Base-by-base conservation (phyloP, 2,797 vertebrate species). In the Amphiprion clarkii region DNA sequence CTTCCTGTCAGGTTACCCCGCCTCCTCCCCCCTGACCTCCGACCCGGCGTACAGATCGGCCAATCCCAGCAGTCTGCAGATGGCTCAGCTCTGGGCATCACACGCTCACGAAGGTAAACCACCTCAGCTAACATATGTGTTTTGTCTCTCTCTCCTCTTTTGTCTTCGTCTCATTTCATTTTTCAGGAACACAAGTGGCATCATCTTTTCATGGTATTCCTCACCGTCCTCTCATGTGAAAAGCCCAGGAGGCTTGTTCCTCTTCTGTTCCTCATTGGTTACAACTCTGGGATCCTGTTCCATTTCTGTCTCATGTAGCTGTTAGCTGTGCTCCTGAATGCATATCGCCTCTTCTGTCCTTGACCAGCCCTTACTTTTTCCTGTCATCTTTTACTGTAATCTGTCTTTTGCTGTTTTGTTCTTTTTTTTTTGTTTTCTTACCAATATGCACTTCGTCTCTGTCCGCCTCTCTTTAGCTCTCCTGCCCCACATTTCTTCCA, bases 11-110 rank as follows among this genome's bases (percentile, higher is more conserved):
- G 92, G 95, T 82, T 96, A 96, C 79, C 91, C 93, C 21, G 84
- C 71, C 16, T 83, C 94, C n/a, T 94, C 93, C 85, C 79, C 90
- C 71, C 46, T 97, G 85, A 94, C 95, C 87, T 94, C 96, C 70
- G 96, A 96, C 81, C 94, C 95, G 1, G 67, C 95, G 23, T 97
- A 95, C 95, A 93, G 96, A 88, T 85, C 95, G 9, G 88, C 95
- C 80, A 96, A 95, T 86, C 94, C 95, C 87, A 95, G 95, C 75
- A 84, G 93, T 81, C 91, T 97, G 74, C 96, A 96, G 83, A 96
- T 96, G 96, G 93, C 95, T 64, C 95, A 96, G 86, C 94, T 97
- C 48, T 96, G 95, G 94, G 92, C 95, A 0, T 72, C 91, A 11
- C 94, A 95, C 2, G 84, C 94, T 85, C 95, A 94, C 1, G 93